Evolutionary conservation across 2,113 vertebrate species (phyloP), one percentile per base, ranked within the genome.

Genomic region (Corythoichthys intestinalis): DNA sequence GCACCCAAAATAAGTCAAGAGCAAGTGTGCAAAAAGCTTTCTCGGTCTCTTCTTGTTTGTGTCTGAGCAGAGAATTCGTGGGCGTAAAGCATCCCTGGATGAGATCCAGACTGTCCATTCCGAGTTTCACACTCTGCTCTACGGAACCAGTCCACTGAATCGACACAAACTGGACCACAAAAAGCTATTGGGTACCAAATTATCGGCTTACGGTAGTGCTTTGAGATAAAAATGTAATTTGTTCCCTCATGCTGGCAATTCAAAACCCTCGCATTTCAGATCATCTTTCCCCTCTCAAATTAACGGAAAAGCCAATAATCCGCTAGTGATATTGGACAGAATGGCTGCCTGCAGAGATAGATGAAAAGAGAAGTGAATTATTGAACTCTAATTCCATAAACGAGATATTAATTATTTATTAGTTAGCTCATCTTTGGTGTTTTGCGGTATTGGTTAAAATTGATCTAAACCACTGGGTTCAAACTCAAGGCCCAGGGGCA

Each of bases 141-240:
- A 89, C 3, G 88, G 86, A 79, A 89, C 88, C 71, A 89, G 88
- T 47, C 88, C 88, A 0, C 88, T 89, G 20, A 89, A 89, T 49
- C 80, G 88, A 61, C 88, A 89, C 83, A 89, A 89, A 37, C 83
- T 89, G 79, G 88, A 89, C 83, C 88, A 89, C 80, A 89, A 89
- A 77, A 89, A 89, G 63, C 76, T 89, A 39, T 74, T 89, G 56
- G 88, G 88, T 89, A 87, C 12, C 15, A 34, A 6, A 9, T 15
- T 59, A n/a, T 61, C 56, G 57, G 41, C 46, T 59, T 68, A 2
- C 2, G 14, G 5, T 34, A 11, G 5, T 38, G 34, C 56, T 34
- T 37, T 14, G 12, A 58, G 2, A 58, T 58, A 37, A 12, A 4
- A 37, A 2, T 34, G 34, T 34, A 4, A 17, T 53, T 53, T 17